These are phyloP conservation scores for Syrphus vitripennis DNA, from an alignment of 2,888 invertebrate species.

Conservation along the genomic window DNA sequence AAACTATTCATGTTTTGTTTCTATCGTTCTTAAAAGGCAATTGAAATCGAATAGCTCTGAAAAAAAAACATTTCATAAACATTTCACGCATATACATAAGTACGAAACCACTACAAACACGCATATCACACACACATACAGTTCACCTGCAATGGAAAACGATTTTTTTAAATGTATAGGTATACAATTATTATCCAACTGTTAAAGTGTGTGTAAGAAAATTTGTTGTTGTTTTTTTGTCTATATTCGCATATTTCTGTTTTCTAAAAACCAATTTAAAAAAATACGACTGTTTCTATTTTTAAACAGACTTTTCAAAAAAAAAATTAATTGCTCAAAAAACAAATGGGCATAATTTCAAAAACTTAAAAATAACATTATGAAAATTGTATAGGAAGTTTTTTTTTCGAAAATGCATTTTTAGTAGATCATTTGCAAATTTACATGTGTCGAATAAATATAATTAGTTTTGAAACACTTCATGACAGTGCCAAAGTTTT, in stretches of 20 bases:
- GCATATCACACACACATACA: constrained; percentile 36
- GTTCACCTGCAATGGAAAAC: constrained; percentile 42
- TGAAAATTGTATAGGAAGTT: not conserved
- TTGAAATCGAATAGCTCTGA: constrained; percentile 79
- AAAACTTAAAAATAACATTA: not conserved
- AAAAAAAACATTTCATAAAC: constrained; percentile 67
- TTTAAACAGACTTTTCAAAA: constrained; percentile 24
- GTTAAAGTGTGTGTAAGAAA: not conserved
- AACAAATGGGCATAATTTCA: not conserved
- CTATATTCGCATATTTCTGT: constrained; percentile 43
- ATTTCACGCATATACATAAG: constrained; percentile 49
- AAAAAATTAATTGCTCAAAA: not conserved
- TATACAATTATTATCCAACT: not conserved
- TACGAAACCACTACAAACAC: constrained; percentile 63
- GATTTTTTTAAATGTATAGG: not conserved
- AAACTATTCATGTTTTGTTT: constrained; percentile 22
- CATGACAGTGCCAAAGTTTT: constrained; percentile 18
- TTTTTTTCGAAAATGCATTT: constrained; percentile 23
- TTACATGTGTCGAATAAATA: not conserved
- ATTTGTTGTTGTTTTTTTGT: constrained; percentile 22
- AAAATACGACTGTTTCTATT: constrained; percentile 31
- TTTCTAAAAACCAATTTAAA: not conserved
- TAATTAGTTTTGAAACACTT: not conserved
- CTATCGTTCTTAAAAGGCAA: constrained; percentile 79
- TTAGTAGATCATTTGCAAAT: constrained; percentile 2